These are phyloP conservation scores for sheep (Ovis aries) DNA, from an alignment of 2,113 vertebrate species.

Conservation along the genomic window ARS-UI_Ramb_v3.0 NC_056061.1:81948501-81949000, in stretches of 20 bases:
- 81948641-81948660: neutral
- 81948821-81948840: rapidly evolving
- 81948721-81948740: neutral
- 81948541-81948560: neutral
- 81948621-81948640: neutral
- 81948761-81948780: neutral
- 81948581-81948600: neutral
- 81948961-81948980: neutral
- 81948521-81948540: neutral
- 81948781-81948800: neutral
- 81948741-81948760: neutral
- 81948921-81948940: neutral
- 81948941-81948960: neutral
- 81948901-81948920: neutral
- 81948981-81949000: neutral
- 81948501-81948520: neutral
- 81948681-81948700: neutral
- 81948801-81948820: neutral
- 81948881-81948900: neutral
- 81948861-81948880: neutral
- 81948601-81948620: neutral
- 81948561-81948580: neutral
- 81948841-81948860: neutral
- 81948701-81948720: neutral
- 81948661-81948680: rapidly evolving